phyloP scores from a whole-genome alignment of 1,140 invertebrate genomes.

The Samia ricini region DNA sequence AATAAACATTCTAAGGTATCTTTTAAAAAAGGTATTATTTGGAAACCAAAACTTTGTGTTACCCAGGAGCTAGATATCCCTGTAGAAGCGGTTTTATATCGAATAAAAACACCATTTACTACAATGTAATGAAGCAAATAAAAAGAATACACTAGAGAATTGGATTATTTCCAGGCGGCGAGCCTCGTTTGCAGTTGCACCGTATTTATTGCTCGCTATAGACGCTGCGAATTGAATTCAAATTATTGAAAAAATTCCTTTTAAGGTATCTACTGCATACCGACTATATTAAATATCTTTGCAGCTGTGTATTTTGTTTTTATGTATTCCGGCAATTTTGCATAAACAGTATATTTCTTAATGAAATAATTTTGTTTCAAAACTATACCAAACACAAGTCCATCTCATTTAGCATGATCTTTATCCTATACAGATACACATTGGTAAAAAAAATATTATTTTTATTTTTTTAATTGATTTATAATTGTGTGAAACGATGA shows the following conservation, averaged over 20 bases:
- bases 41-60: neutral
- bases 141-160: constrained; percentile 28
- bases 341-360: too few relatives aligned
- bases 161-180: constrained; percentile 44
- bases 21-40: too few relatives aligned
- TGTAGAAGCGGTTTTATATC: neutral
- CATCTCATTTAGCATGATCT: too few relatives aligned
- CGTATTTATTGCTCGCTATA: constrained; percentile 43
- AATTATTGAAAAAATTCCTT: constrained; percentile 45
- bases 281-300: neutral
- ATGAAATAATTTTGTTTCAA: too few relatives aligned
- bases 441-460: too few relatives aligned
- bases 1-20: too few relatives aligned
- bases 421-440: too few relatives aligned
- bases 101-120: constrained; percentile 6
- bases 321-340: too few relatives aligned
- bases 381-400: too few relatives aligned
- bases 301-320: neutral
- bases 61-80: neutral
- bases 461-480: too few relatives aligned
- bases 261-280: constrained; percentile 4
- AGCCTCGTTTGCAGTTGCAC: constrained; percentile 42
- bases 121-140: constrained; percentile 30
- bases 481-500: too few relatives aligned
- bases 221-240: constrained; percentile 48